A percentile compares a stretch with the other conserved stretches of the same genome.
Evolutionary conservation across 2,113 vertebrate genomes (phyloP).

Genomic region (Coptodon rendalli): DNA sequence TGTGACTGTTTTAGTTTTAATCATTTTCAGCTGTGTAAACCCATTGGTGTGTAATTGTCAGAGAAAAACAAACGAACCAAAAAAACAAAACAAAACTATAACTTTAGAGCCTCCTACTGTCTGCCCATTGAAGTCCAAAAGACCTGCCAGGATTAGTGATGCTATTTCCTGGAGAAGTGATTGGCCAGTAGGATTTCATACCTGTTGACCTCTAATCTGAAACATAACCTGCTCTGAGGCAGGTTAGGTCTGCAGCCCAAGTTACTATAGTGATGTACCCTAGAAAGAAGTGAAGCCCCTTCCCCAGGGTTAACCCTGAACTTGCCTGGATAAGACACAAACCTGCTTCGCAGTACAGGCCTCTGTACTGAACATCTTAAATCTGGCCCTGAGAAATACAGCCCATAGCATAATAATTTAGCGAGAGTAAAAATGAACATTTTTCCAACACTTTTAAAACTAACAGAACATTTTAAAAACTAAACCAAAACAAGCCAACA

Average conservation of each 20-base stretch:
- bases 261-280: background rate
- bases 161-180: background rate
- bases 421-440: background rate
- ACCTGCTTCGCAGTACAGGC: background rate
- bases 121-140: background rate
- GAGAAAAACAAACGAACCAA: background rate
- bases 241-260: background rate
- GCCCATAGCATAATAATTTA: background rate
- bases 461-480: background rate
- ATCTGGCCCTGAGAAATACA: background rate
- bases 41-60: background rate
- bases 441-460: no score
- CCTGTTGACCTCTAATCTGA: background rate
- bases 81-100: background rate
- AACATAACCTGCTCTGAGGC: background rate
- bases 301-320: background rate
- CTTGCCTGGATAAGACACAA: background rate
- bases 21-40: background rate
- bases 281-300: background rate
- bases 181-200: background rate
- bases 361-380: background rate
- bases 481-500: background rate
- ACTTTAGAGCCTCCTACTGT: background rate
- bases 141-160: background rate
- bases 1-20: background rate